Evolutionary conservation across 2,888 invertebrate species (phyloP).

Genomic region (Sphaeridia pumilis): DNA sequence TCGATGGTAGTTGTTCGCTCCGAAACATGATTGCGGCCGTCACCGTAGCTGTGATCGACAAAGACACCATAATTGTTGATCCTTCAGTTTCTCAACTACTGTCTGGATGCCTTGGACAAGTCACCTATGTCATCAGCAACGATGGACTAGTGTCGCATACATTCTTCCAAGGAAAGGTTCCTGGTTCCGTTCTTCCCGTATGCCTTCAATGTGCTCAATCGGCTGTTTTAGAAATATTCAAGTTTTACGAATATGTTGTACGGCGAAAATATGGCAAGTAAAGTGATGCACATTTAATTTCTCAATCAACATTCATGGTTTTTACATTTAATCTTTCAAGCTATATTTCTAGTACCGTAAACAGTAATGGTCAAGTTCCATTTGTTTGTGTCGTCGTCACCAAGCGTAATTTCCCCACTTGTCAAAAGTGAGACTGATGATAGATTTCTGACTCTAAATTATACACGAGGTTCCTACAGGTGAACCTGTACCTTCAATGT

Average conservation of each 20-base stretch:
- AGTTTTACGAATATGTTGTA: slow-evolving; percentile 11
- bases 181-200: slow-evolving; percentile 6
- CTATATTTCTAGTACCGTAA: too few relatives aligned
- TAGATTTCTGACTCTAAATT: too few relatives aligned
- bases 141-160: slow-evolving; percentile 13
- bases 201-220: slow-evolving; percentile 13
- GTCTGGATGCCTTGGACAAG: slow-evolving; percentile 8
- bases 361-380: too few relatives aligned
- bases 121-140: slow-evolving; percentile 19
- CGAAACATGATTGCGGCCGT: slow-evolving; percentile 23
- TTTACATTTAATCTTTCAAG: too few relatives aligned
- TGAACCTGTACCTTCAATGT: too few relatives aligned
- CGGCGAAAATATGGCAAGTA: slow-evolving; percentile 9
- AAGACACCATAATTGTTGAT: slow-evolving; percentile 21
- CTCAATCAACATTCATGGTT: too few relatives aligned
- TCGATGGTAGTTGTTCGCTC: slow-evolving; percentile 28
- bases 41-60: slow-evolving; percentile 15
- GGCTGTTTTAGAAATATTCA: slow-evolving; percentile 18
- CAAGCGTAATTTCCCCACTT: too few relatives aligned
- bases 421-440: too few relatives aligned
- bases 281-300: too few relatives aligned
- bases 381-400: too few relatives aligned
- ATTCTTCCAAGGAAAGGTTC: slow-evolving; percentile 12
- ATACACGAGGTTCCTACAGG: too few relatives aligned
- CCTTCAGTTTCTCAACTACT: slow-evolving; percentile 23